Conservation (phyloP, 1,140 invertebrate genomes). For the Trachelipus rathkii region DNA sequence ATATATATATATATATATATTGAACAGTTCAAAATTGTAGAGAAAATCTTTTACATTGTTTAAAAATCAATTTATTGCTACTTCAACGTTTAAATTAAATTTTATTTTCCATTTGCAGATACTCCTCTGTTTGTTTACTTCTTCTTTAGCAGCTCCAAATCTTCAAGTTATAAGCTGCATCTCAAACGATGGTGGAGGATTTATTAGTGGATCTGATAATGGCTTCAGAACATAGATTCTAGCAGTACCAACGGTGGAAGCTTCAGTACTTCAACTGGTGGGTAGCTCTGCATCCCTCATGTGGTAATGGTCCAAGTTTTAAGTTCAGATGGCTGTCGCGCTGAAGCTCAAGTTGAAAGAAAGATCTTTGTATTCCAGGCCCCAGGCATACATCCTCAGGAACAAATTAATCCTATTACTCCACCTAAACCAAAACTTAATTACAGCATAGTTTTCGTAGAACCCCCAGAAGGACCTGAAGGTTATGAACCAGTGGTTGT, state of each 20-base stretch:
- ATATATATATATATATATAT: too few species aligned
- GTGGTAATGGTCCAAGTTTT: conserved; percentile 31
- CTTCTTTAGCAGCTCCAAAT: too few species aligned
- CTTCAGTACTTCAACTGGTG: neutral
- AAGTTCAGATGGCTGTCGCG: conserved; percentile 30
- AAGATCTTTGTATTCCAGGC: conserved; percentile 19
- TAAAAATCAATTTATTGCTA: too few species aligned
- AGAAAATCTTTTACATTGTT: too few species aligned
- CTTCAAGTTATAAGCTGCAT: too few species aligned
- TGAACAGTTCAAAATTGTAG: too few species aligned
- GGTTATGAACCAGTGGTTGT: conserved; percentile 26
- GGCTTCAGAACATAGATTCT: too few species aligned
- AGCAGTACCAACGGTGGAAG: neutral
- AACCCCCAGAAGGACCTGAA: conserved; percentile 17
- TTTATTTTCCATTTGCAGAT: too few species aligned
- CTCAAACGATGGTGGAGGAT: neutral
- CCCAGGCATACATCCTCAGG: conserved; percentile 2
- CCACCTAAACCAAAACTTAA: conserved; percentile 29
- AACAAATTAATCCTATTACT: neutral
- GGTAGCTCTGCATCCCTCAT: conserved; percentile 1
- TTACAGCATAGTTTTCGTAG: conserved; percentile 39
- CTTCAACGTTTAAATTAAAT: too few species aligned
- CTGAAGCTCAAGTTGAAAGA: conserved; percentile 17
- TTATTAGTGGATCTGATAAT: neutral
- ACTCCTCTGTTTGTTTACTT: too few species aligned